phyloP scores from a whole-genome alignment of 2,113 vertebrate genomes.

The Lampris megalopsis region DNA sequence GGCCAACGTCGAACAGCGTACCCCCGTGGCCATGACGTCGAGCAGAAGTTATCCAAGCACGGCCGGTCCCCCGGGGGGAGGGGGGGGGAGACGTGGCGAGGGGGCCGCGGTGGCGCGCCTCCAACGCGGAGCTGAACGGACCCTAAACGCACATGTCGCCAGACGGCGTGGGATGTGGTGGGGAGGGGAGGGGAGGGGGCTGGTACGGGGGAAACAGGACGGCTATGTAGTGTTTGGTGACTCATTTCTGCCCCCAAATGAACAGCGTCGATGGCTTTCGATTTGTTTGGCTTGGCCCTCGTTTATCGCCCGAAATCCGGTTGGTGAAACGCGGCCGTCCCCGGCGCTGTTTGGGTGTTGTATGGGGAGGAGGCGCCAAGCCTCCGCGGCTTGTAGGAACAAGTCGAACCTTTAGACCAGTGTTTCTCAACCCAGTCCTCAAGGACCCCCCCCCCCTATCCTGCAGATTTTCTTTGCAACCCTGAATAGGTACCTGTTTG shows the following conservation, averaged over 20 bases:
- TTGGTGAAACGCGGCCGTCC: slow-evolving; percentile 49
- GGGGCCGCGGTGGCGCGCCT: background rate
- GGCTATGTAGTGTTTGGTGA: slow-evolving; percentile 50
- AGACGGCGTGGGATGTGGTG: slow-evolving; percentile 31
- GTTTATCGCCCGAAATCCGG: slow-evolving; percentile 51
- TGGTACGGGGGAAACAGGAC: slow-evolving; percentile 30
- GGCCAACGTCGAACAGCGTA: slow-evolving; percentile 31
- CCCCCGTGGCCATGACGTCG: slow-evolving; percentile 40
- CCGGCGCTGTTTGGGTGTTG: slow-evolving; percentile 62
- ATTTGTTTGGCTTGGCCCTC: slow-evolving; percentile 61
- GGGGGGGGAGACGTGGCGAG: background rate
- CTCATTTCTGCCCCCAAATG: slow-evolving; percentile 57
- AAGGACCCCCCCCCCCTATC: no score
- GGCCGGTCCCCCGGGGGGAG: background rate
- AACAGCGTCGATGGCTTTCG: slow-evolving; percentile 21
- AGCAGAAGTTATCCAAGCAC: slow-evolving; percentile 45
- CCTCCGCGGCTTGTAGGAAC: slow-evolving; percentile 12
- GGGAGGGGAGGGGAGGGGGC: slow-evolving; percentile 18
- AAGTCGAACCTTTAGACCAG: background rate
- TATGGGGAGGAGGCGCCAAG: slow-evolving; percentile 43
- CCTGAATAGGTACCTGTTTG: no score
- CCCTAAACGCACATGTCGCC: slow-evolving; percentile 37
- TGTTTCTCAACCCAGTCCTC: no score
- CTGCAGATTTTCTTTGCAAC: background rate
- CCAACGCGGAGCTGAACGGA: slow-evolving; percentile 7